A percentile compares a stretch with the other conserved stretches of the same genome.
phyloP scores from a whole-genome alignment of 2,797 vertebrate genomes.

The Pempheris klunzingeri region DNA sequence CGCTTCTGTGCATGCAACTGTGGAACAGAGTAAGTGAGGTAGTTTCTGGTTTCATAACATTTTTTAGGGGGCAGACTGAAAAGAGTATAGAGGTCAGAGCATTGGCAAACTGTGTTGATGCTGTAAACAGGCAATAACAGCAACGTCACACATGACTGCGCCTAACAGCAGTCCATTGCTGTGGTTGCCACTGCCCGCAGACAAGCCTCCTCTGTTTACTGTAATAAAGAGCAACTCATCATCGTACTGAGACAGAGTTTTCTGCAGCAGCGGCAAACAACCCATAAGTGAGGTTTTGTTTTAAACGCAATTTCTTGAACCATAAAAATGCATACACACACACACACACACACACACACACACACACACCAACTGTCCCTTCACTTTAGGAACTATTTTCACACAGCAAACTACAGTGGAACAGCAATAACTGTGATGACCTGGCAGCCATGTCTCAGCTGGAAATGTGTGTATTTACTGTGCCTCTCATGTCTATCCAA shows the following conservation, averaged over 20 bases:
- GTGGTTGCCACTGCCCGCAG: slow-evolving; percentile 11
- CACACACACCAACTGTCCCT: too few species aligned
- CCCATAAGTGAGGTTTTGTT: neutral
- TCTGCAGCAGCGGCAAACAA: neutral
- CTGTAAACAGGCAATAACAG: slow-evolving; percentile 21
- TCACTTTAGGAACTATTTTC: neutral
- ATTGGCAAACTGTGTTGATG: neutral
- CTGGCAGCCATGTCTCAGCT: neutral
- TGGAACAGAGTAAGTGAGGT: neutral
- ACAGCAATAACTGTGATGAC: neutral
- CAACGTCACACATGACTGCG: slow-evolving; percentile 12
- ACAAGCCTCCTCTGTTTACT: slow-evolving; percentile 8
- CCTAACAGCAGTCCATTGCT: neutral
- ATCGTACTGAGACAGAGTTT: neutral
- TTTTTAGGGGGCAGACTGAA: neutral
- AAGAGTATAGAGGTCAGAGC: neutral
- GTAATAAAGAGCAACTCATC: neutral
- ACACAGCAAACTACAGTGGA: neutral
- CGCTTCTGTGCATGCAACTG: neutral
- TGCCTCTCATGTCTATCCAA: neutral
- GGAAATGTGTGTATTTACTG: neutral
- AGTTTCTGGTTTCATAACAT: neutral
- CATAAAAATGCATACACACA: neutral
- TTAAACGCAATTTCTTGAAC: neutral
- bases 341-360: too few species aligned